These are phyloP conservation scores for Rhea pennata DNA, from an alignment of 2,113 vertebrate genomes.

Conservation along the genomic window DNA sequence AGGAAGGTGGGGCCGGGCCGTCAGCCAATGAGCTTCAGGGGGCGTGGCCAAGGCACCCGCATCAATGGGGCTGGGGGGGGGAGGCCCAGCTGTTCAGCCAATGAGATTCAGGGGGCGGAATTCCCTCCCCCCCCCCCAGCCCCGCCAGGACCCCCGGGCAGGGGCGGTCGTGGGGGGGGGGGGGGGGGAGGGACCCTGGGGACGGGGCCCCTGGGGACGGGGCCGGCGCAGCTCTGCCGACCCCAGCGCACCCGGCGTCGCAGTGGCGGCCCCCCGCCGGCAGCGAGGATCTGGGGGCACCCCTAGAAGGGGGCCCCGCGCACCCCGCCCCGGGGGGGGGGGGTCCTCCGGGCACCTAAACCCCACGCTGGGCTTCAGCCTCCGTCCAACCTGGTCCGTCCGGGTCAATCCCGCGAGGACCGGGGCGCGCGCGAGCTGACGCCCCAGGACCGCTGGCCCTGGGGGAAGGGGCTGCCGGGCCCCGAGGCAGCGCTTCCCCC, in stretches of 20 bases:
- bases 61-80: not conserved
- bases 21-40: not conserved
- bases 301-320: not conserved
- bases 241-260: not conserved
- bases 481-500: not conserved
- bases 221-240: not conserved
- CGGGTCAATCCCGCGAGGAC: fast-evolving
- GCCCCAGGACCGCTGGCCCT: not conserved
- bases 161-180: no score
- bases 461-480: not conserved
- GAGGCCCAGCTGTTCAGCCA: not conserved
- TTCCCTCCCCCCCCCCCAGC: not conserved
- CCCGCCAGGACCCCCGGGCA: no score
- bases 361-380: not conserved
- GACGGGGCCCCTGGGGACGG: no score
- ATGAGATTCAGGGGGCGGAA: not conserved
- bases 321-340: no score
- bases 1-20: not conserved
- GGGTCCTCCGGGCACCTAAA: no score
- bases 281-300: no score
- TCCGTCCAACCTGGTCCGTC: no score
- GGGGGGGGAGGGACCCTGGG: no score
- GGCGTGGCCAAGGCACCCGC: not conserved
- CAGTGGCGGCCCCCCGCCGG: fast-evolving
- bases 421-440: not conserved